These are phyloP conservation scores for Iphiclides podalirius DNA, from an alignment of 2,888 invertebrate species.

Conservation along the genomic window DNA sequence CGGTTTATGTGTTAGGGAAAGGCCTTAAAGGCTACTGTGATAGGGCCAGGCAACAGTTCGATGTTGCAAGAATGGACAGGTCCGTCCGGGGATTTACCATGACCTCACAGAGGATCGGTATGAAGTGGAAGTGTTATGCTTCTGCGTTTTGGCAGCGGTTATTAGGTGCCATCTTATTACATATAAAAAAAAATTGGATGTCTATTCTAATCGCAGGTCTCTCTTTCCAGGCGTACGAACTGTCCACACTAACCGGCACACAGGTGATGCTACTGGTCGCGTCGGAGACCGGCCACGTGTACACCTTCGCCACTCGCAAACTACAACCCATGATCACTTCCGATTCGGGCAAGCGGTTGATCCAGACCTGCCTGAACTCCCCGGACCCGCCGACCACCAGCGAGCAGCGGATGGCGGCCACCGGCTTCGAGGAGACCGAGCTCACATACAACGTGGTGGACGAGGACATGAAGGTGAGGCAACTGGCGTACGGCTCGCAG, in stretches of 20 bases:
- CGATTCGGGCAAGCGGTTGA: conserved; percentile 97
- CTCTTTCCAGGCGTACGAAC: conserved; percentile 95
- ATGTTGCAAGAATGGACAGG: no score
- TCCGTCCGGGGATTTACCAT: no score
- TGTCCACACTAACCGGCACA: conserved; percentile 98
- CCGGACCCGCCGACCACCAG: conserved; percentile 93
- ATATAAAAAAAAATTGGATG: no score
- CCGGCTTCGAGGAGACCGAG: conserved; percentile 99
- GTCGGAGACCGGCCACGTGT: conserved; percentile 99
- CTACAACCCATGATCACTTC: conserved; percentile 99
- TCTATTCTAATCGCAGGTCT: no score
- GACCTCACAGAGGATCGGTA: no score
- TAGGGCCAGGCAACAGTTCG: no score
- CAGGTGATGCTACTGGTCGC: conserved; percentile 99
- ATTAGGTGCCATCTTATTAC: no score
- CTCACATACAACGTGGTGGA: conserved; percentile 97
- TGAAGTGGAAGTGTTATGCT: no score
- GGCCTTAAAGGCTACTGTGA: no score
- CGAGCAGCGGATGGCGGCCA: conserved; percentile 98
- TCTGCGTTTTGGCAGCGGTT: no score
- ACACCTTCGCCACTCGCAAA: conserved; percentile 99
- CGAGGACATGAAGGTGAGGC: conserved; percentile 98
- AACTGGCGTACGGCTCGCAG: conserved; percentile 93
- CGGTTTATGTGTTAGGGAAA: no score
- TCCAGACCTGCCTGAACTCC: conserved; percentile 98